Percentiles rank a stretch among this genome's conserved stretches.
These are phyloP conservation scores for Betta splendens DNA, from an alignment of 2,797 vertebrate genomes.

Conservation along the genomic window DNA sequence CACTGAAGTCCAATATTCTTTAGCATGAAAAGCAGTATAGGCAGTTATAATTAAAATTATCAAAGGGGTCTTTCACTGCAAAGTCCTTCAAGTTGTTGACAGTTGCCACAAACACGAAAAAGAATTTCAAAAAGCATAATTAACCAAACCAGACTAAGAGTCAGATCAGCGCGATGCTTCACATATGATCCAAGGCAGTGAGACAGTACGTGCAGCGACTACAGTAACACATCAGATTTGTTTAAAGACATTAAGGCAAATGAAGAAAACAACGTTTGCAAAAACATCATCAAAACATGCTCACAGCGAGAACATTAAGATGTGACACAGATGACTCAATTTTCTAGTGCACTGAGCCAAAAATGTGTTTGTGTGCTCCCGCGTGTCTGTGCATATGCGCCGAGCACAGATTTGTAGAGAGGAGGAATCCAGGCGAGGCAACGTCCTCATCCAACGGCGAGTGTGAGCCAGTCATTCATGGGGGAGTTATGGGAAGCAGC, in stretches of 20 bases:
- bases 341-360: conserved; percentile 32
- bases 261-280: conserved; percentile 2
- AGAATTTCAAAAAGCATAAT: no score
- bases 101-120: no score
- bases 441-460: conserved; percentile 28
- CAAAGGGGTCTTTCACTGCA: not conserved
- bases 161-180: not conserved
- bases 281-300: conserved; percentile 29
- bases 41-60: no score
- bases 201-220: not conserved
- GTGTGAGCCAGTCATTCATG: conserved; percentile 42
- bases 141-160: not conserved
- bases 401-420: conserved; percentile 18
- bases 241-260: conserved; percentile 18
- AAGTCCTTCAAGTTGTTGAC: no score
- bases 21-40: no score
- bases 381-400: conserved; percentile 2
- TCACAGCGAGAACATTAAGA: conserved; percentile 37
- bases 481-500: conserved; percentile 27
- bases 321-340: conserved; percentile 54
- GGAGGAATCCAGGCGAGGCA: conserved; percentile 32
- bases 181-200: not conserved
- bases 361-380: conserved; percentile 12
- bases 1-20: no score
- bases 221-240: conserved; percentile 7